Base-by-base conservation (phyloP, 2,797 vertebrate genomes). In the Onychomys leucogaster region DNA sequence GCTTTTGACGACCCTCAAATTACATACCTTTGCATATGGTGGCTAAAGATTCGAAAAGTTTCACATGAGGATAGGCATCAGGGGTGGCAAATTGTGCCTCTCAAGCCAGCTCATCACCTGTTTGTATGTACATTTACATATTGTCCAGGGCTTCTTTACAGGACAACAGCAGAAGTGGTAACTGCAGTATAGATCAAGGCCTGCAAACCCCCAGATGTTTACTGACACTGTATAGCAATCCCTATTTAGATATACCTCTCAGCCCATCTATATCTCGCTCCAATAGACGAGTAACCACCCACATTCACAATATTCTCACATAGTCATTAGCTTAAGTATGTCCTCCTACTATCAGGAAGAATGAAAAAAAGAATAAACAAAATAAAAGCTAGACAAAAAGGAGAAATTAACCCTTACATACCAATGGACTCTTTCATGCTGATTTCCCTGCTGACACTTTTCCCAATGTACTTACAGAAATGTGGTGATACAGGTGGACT, bases 301-400 rank as follows among this genome's bases (percentile, higher is more conserved):
- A 77, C 49, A 86, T 65, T 25, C 77, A n/a, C 25, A 34, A 69
- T 10, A 49, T 11, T 76, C 75, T 13, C 65, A 59, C 2, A 1
- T 3, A 43, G 14, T 34, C 27, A 95, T 71, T 25, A 25, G 63
- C 37, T 89, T 67, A 94, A 88, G 27, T 29, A 5, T 11, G 63
- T 78, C n/a, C 57, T 82, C 34, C 57, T 55, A 49, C 13, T 65
- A 90, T 46, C 41, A 80, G 67, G 75, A 94, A 94, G 82, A 91
- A 29, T 43, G 89, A 91, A 52, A 71, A 19, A 5, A 1, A 1
- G 16, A 84, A 37, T 8, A 37, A 92, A 85, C 8, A 81, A 91
- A 82, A 94, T 32, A 89, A 89, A 92, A 90, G 34, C 46, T 89
- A 19, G 43, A 83, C 32, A n/a, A 52, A 95, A 89, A 75, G 25